Percentiles rank a stretch among this genome's conserved stretches.
These are phyloP conservation scores for Lacanobia oleracea DNA, from an alignment of 2,888 invertebrate species.

Conservation along the genomic window DNA sequence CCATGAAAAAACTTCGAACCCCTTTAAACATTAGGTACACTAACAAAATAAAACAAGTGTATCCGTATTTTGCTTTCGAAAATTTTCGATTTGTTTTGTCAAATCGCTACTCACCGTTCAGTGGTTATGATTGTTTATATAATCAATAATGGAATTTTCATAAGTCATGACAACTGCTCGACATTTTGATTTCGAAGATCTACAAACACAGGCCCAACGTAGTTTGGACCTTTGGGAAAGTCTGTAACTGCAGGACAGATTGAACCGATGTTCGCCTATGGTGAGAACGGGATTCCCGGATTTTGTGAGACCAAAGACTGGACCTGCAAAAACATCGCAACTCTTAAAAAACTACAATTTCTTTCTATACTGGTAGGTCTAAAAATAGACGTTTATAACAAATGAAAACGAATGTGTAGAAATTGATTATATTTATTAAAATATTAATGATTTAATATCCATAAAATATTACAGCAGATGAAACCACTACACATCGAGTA, in stretches of 20 bases:
- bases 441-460: background rate
- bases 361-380: no score
- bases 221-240: constrained; percentile 45
- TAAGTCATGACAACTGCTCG: constrained; percentile 32
- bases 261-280: constrained; percentile 38
- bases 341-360: no score
- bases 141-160: constrained; percentile 19
- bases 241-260: constrained; percentile 46
- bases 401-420: background rate
- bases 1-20: no score
- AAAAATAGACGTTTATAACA: background rate
- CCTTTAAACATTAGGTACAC: no score
- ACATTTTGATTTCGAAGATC: constrained; percentile 17
- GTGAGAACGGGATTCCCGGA: constrained; percentile 28
- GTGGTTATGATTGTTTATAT: constrained; percentile 55
- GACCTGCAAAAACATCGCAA: constrained; percentile 5
- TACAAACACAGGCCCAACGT: constrained; percentile 56
- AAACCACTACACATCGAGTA: background rate
- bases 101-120: background rate
- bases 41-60: no score
- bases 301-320: constrained; percentile 21
- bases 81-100: no score
- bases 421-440: constrained; percentile 9
- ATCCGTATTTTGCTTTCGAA: no score
- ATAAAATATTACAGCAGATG: background rate